Evolutionary conservation across 2,113 vertebrate species (phyloP), one percentile per base, ranked within the genome.

Genomic region (Lota lota): DNA sequence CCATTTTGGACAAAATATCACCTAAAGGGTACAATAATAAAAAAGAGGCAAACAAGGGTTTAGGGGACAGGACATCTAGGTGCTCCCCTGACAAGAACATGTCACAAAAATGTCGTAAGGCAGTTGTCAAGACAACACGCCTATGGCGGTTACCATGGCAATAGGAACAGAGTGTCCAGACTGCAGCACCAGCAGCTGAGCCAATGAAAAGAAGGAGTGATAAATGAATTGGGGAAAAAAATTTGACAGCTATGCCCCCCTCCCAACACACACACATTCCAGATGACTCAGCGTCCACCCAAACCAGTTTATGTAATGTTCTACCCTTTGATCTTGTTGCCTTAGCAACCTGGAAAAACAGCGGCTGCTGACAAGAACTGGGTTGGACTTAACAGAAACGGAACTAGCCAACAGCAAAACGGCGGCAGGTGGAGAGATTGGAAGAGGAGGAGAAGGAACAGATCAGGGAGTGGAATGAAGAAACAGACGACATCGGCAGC

Each of bases 101-200:
- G 60, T 47, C 28, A 47, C 74, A 69, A 76, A 21, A 63, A 20
- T 36, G 59, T 53, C 56, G 40, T 3, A 57, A 4, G 40, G 58
- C 64, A 73, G 78, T 78, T 71, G 21, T 75, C 67, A 67, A 84
- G 70, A 69, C 73, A 80, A 76, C 66, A 16, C 59, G 40, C 53
- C 53, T 54, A 50, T 74, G 71, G 63, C 15, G 18, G 70, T 87
- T 80, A 73, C 88, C 64, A 69, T 77, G 80, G 73, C 47, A 64
- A 81, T 63, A 19, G 17, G 22, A 63, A 24, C 47, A 21, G 20
- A 60, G 19, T 68, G 65, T 72, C 61, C 73, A 67, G 69, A 77
- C 62, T 68, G 68, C 64, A 73, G 22, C 22, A 51, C 22, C 61
- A 15, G 14, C 47, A 16, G 57, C 56, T 60, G 50, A 2, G 7